These are phyloP conservation scores for Polypedilum pembai DNA, from an alignment of 1,140 invertebrate genomes.

Conservation along the genomic window DNA sequence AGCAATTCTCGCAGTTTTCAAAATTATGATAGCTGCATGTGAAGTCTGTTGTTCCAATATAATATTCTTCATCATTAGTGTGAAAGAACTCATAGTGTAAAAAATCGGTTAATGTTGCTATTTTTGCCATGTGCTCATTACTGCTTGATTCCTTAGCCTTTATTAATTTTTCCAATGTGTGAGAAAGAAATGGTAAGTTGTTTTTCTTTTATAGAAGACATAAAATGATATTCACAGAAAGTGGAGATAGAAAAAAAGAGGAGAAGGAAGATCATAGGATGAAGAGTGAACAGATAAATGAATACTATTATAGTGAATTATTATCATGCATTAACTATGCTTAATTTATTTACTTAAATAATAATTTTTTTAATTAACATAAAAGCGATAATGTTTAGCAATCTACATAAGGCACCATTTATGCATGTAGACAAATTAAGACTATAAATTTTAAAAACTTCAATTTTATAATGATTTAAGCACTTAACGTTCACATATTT, in stretches of 20 bases:
- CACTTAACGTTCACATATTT: not conserved
- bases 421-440: not conserved
- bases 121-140: not conserved
- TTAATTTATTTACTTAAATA: no score
- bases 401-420: no score
- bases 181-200: not conserved
- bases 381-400: no score
- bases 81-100: not conserved
- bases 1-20: not conserved
- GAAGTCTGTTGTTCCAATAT: not conserved
- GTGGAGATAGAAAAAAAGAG: not conserved
- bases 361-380: no score
- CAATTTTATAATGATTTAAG: not conserved
- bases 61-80: not conserved
- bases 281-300: no score
- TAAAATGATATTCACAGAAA: not conserved
- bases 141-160: not conserved
- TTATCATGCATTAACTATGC: not conserved
- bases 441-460: not conserved
- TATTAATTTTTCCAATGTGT: not conserved
- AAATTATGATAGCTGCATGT: not conserved
- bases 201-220: not conserved
- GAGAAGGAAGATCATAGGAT: not conserved
- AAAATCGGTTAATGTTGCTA: conserved; percentile 6
- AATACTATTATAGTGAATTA: not conserved